These are phyloP conservation scores for Tylochromis polylepis DNA, from an alignment of 2,113 vertebrate species.

Conservation along the genomic window DNA sequence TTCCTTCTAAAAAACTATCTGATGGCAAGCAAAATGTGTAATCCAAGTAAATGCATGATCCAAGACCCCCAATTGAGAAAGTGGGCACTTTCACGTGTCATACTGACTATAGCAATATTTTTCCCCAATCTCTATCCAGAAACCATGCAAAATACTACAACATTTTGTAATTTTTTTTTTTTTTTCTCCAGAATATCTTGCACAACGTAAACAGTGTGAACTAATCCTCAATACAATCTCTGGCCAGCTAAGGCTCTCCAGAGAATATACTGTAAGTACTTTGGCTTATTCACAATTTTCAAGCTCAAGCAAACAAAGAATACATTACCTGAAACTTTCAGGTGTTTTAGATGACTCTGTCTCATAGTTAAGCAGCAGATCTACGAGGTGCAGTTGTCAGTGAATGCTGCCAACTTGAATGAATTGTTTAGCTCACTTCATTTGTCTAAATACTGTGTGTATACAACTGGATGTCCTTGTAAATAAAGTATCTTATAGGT, in stretches of 20 bases:
- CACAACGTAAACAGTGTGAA: not conserved
- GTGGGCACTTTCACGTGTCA: not conserved
- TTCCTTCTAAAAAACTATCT: not conserved
- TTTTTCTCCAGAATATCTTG: no score
- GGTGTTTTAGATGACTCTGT: not conserved
- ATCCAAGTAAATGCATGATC: not conserved
- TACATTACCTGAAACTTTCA: not conserved
- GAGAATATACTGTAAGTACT: not conserved
- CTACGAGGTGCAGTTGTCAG: not conserved
- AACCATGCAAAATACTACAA: not conserved
- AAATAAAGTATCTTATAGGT: not conserved
- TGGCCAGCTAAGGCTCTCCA: not conserved
- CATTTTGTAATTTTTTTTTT: not conserved
- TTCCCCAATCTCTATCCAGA: not conserved
- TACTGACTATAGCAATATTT: not conserved
- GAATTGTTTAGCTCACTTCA: not conserved
- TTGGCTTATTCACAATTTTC: not conserved
- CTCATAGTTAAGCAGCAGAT: not conserved
- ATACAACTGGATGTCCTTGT: not conserved
- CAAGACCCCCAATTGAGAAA: not conserved
- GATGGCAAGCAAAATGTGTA: not conserved
- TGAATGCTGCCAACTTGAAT: not conserved
- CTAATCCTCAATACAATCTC: not conserved
- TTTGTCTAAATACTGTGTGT: not conserved
- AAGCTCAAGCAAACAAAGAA: not conserved